Base-by-base conservation (phyloP, 2,888 invertebrate species). In the Tinea semifulvella region DNA sequence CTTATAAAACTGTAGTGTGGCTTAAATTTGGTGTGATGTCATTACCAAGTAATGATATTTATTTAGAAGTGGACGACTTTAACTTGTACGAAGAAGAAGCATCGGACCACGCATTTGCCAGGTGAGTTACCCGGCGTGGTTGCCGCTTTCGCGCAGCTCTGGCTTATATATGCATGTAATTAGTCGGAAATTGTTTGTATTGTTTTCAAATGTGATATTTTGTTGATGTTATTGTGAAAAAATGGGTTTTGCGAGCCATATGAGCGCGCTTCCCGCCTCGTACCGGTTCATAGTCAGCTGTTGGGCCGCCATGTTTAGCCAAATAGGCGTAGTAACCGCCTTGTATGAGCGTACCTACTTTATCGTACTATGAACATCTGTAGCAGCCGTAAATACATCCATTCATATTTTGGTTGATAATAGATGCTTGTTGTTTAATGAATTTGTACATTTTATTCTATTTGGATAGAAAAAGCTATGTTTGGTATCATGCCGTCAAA, bases 241-340 rank as follows among this genome's bases (percentile, higher is more conserved):
- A 14, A 13, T 14, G n/a, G 31, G 14, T 36, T 36, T 36, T 14
- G 17, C 36, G 16, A n/a, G 36, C 16, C 36, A 36, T 36, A 36
- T 36, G 36, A 14, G 10, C 36, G 18, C 36, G 36, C 36, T 36
- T 18, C 17, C 36, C 36, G 31, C 42, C 20, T 17, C 73, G 68
- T 74, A 36, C 47, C 79, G 79, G 80, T 65, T 61, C 56, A 57
- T 74, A 80, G 81, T 82, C 81, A 82, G 81, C 81, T 82, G 81
- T 82, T 82, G 72, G 65, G 66, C 79, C 75, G 81, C 81, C 81
- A 82, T 82, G 77, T 82, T 82, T 79, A 72, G 72, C 65, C 64
- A 68, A 76, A 79, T 74, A 79, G 77, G 77, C 80, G 80, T 79
- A 79, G 74, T 79, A 79, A 58, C 63, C 65, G 64, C 67, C 59